Evolutionary conservation across 1,140 invertebrate genomes (phyloP), one percentile per base, ranked within the genome.

Genomic region (Calephelis virginiensis): DNA sequence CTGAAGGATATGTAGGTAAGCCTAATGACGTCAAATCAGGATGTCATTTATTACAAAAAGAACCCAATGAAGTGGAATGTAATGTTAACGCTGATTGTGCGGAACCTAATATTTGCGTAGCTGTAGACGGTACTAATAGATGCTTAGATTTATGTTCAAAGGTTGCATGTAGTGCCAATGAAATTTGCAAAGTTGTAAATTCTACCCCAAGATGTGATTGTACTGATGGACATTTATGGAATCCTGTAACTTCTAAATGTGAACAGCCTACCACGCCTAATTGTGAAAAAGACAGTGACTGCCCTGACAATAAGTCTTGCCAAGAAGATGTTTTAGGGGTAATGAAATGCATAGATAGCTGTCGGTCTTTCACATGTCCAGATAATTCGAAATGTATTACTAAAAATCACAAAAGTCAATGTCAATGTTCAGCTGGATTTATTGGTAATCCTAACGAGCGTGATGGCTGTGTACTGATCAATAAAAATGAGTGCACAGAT

Each of bases 371-470:
- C 74, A 97, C 95, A 7, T 98, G 97, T 77, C 95, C 96, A 0
- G 92, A 93, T 61, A 97, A 98, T 82, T 95, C 97, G 0, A 93
- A 95, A 68, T 98, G 97, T 88, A 80, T 96, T 7, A 94, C 96
- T 0, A 92, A 91, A 46, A 93, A 94, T 65, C 96, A 97, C 75
- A 93, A 93, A 74, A 96, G 95, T 48, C 93, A 94, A 72, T 98
- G 97, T 78, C 94, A 96, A 77, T 98, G 97, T 83, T 85, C 95
- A 4, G 81, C 93, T n/a, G 96, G 96, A 5, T 97, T 93, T 81
- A 93, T 94, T 14, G 97, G 97, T 13, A 97, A 98, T 92, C 96
- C 97, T 6, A 97, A 97, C 76, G 96, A 97, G 80, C 93, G 97
- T 13, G 95, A 94, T 68, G 97, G 97, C 8, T 98, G 97, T 77